A percentile compares a stretch with the other conserved stretches of the same genome.
Evolutionary conservation across 1,140 invertebrate genomes (phyloP).

Genomic region (Aphidius gifuensis): DNA sequence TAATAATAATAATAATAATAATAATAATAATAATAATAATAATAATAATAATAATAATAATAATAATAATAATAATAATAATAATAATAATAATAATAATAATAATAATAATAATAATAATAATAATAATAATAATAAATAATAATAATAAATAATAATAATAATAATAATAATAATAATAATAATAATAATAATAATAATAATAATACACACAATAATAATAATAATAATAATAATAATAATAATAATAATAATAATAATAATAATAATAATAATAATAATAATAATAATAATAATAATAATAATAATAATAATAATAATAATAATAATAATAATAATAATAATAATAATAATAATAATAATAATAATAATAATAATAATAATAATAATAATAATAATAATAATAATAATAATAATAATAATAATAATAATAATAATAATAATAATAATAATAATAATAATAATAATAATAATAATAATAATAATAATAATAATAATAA

Average conservation of each 20-base stretch:
- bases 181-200: not conserved
- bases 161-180: conserved; percentile 30
- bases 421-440: conserved; percentile 12
- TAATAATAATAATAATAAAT: not conserved
- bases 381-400: not conserved
- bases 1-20: not conserved
- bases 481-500: conserved; percentile 30
- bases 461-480: conserved; percentile 24
- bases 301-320: not conserved
- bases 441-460: not conserved
- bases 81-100: conserved; percentile 24
- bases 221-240: conserved; percentile 29
- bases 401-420: conserved; percentile 34
- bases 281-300: conserved; percentile 28
- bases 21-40: conserved; percentile 24
- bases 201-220: not conserved
- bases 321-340: conserved; percentile 25
- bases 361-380: conserved; percentile 2
- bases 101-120: conserved; percentile 29
- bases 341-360: conserved; percentile 27
- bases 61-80: not conserved
- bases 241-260: not conserved
- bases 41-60: conserved; percentile 30
- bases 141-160: not conserved
- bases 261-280: conserved; percentile 25